These are phyloP conservation scores for Tinea semifulvella DNA, from an alignment of 2,888 invertebrate genomes.

Conservation along the genomic window DNA sequence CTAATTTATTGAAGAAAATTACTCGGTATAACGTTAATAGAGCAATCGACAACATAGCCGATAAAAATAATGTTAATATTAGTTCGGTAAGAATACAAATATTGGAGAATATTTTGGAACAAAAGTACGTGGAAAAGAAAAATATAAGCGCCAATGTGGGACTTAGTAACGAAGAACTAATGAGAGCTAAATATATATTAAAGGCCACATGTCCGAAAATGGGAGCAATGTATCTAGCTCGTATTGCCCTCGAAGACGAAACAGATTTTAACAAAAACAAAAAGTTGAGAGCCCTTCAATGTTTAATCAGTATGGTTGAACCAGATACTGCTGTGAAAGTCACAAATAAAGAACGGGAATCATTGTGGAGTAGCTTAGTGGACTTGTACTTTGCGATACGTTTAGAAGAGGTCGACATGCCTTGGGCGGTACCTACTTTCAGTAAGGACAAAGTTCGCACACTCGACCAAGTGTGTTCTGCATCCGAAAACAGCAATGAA, in stretches of 20 bases:
- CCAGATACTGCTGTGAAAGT: slow-evolving; percentile 55
- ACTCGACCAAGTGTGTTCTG: slow-evolving; percentile 45
- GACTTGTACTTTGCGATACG: slow-evolving; percentile 49
- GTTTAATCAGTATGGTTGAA: slow-evolving; percentile 55
- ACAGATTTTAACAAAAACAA: slow-evolving; percentile 53
- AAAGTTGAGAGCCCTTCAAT: slow-evolving; percentile 57
- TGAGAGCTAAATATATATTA: slow-evolving; percentile 57
- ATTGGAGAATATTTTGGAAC: slow-evolving; percentile 52
- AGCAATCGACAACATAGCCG: slow-evolving; percentile 58
- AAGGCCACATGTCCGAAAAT: slow-evolving; percentile 61
- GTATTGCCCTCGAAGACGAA: slow-evolving; percentile 57
- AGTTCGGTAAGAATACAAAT: slow-evolving; percentile 57
- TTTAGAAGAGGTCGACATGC: slow-evolving; percentile 54
- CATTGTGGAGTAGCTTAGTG: slow-evolving; percentile 49
- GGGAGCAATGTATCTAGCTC: slow-evolving; percentile 58
- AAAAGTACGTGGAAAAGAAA: slow-evolving; percentile 32
- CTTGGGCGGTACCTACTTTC: slow-evolving; percentile 53
- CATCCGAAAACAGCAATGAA: slow-evolving; percentile 37
- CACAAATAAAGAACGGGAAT: slow-evolving; percentile 44
- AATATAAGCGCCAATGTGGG: slow-evolving; percentile 28
- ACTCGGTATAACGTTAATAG: slow-evolving; percentile 50
- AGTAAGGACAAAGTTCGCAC: slow-evolving; percentile 48
- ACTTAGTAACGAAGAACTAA: slow-evolving; percentile 42
- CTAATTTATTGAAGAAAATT: slow-evolving; percentile 49
- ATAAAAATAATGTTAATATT: slow-evolving; percentile 56